Evolutionary conservation across 1,140 invertebrate species (phyloP).

Genomic region (Drosophila cardini): DNA sequence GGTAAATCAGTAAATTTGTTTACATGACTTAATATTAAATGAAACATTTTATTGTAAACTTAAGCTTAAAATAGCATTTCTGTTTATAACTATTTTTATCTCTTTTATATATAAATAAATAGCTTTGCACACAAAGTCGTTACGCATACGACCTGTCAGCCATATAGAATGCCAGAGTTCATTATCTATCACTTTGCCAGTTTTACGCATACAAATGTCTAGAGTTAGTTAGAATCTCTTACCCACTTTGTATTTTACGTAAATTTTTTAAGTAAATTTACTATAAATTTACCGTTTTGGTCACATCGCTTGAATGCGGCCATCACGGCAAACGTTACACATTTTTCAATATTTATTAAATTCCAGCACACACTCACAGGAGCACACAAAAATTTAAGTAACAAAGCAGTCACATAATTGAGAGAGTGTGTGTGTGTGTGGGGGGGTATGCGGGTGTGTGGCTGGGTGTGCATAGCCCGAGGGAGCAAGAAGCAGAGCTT

Average conservation of each 20-base stretch:
- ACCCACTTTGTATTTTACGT: conserved; percentile 13
- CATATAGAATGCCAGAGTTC: background rate
- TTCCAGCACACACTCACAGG: conserved; percentile 24
- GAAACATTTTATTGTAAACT: too few relatives aligned
- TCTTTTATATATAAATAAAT: background rate
- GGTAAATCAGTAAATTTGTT: too few relatives aligned
- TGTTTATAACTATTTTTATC: too few relatives aligned
- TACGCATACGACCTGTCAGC: conserved; percentile 9
- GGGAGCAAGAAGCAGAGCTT: conserved; percentile 42
- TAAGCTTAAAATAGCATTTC: too few relatives aligned
- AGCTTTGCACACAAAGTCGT: background rate
- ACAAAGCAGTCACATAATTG: background rate
- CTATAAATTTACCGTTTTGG: conserved; percentile 9
- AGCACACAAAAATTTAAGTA: conserved; percentile 5
- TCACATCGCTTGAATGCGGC: conserved; percentile 9
- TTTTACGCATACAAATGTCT: background rate
- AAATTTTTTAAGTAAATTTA: conserved; percentile 19
- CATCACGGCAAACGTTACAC: conserved; percentile 25
- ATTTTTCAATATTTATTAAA: conserved; percentile 59
- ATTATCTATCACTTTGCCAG: conserved; percentile 1
- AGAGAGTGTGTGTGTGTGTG: background rate
- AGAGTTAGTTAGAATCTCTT: conserved; percentile 9
- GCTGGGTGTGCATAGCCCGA: conserved; percentile 14
- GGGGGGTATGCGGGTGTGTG: conserved; percentile 10
- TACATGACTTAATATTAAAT: too few relatives aligned